phyloP scores from a whole-genome alignment of 2,113 vertebrate species.

The Centropus bengalensis region DNA sequence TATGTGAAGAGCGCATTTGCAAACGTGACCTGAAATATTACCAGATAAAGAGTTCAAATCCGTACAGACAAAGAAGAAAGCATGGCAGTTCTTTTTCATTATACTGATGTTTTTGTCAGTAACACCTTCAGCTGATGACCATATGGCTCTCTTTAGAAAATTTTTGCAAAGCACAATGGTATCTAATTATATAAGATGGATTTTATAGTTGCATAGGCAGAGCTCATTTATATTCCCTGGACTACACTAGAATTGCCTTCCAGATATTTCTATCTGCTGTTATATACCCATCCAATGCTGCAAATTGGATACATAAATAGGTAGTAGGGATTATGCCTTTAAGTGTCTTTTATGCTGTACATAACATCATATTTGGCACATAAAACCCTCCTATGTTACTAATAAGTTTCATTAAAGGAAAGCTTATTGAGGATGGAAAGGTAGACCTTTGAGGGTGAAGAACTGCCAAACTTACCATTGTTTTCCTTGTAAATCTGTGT shows the following conservation, averaged over 20 bases:
- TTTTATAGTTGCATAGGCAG: neutral
- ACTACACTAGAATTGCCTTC: neutral
- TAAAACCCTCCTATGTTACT: neutral
- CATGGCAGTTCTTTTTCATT: neutral
- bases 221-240: neutral
- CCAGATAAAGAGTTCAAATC: neutral
- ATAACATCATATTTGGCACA: neutral
- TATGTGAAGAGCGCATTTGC: neutral
- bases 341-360: neutral
- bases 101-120: neutral
- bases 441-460: neutral
- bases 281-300: neutral
- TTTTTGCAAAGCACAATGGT: neutral
- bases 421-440: neutral
- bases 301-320: neutral
- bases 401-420: neutral
- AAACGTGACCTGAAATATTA: neutral
- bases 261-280: neutral
- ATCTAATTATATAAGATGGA: neutral
- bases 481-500: neutral
- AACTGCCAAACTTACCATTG: neutral
- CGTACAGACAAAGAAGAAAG: neutral
- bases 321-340: neutral
- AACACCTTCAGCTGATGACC: neutral
- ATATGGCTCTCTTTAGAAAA: neutral